Conservation (phyloP, 2,113 vertebrate genomes). For the Pterocles orientalis region DNA sequence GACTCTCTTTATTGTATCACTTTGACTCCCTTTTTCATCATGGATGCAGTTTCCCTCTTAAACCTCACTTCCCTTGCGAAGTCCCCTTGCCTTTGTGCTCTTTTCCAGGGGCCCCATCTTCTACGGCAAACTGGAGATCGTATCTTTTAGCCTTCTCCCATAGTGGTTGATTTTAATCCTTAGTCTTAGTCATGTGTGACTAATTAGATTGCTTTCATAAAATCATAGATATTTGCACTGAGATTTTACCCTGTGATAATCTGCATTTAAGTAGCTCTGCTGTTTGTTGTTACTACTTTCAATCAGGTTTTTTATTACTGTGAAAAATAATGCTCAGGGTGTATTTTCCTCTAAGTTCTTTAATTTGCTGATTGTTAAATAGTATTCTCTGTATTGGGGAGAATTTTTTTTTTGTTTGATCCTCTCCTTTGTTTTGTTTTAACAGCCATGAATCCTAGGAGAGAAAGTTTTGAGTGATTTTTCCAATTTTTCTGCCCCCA, state of each 20-base stretch:
- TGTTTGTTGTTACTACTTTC: neutral
- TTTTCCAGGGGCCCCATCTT: neutral
- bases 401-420: neutral
- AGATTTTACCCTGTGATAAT: neutral
- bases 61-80: neutral
- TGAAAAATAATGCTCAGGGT: neutral
- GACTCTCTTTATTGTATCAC: neutral
- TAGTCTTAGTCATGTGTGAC: neutral
- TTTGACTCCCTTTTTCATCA: neutral
- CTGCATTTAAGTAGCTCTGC: neutral
- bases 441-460: neutral
- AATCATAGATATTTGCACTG: neutral
- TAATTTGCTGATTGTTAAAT: neutral
- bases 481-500: neutral
- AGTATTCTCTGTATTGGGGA: neutral
- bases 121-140: neutral
- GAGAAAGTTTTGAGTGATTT: neutral
- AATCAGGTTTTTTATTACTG: neutral
- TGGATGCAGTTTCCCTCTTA: neutral
- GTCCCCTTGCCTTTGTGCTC: neutral
- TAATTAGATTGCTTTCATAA: conserved; percentile 21
- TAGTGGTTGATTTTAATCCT: neutral
- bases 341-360: neutral
- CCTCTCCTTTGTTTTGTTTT: neutral
- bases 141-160: neutral